Base-by-base conservation (phyloP, 2,888 invertebrate species). In the Hymenopus coronatus region DNA sequence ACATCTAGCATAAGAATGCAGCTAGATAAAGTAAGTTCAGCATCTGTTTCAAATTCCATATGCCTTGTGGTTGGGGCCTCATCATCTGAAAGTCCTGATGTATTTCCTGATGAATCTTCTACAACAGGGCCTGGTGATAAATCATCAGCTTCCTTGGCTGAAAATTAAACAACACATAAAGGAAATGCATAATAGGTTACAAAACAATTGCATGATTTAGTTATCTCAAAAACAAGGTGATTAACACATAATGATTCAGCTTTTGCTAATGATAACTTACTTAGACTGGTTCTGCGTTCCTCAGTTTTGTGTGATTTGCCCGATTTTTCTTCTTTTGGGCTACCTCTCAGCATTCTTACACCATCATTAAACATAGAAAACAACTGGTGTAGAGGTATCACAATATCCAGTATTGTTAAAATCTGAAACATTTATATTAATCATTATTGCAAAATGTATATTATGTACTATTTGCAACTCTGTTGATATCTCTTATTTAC, bases 1-100 rank as follows among this genome's bases (percentile, higher is more conserved):
- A 99, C 97, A 92, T 99, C 99, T 90, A 99, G 94, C 98, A 99
- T 99, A 82, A 99, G 95, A 91, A 99, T 98, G 93, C 98, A 99
- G 92, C 99, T 99, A 0, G 97, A 97, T n/a, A 99, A 94, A 93
- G 98, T 98, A 88, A 96, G 94, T 92, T 96, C 96, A 27, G 95
- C 94, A 91, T 96, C 96, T 0, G 95, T 95, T 91, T 96, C 96
- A 89, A 96, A 96, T 92, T 96, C 96, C 90, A 95, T 95, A 90
- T 95, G 95, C 85, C 95, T 94, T 28, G 94, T 94, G 25, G 94
- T 94, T 2, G 95, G 95, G 7, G 94, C 95, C 92, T 96, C 95
- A 91, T 96, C 96, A 91, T 96, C 96, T 2, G 96, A 96, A 90
- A 96, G 93, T 83, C 96, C 96, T 2, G 96, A 96, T 2, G 96